Evolutionary conservation across 2,888 invertebrate species (phyloP).

Genomic region (Conistra vaccinii): DNA sequence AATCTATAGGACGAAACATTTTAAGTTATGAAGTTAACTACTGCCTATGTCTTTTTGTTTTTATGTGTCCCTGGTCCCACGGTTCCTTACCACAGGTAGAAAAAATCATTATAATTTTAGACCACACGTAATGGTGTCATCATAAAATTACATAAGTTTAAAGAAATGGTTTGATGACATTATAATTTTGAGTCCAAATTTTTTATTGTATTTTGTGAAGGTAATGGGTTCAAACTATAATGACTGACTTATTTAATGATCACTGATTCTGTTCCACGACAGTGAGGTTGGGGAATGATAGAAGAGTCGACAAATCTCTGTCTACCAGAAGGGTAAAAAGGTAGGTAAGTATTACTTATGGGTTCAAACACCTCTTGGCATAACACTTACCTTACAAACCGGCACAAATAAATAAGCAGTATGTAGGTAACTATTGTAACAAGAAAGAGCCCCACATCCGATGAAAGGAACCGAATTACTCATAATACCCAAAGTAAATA

Average conservation of each 20-base stretch:
- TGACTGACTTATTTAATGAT: conserved; percentile 12
- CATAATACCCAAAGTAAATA: too few relatives aligned
- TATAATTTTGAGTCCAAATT: conserved; percentile 37
- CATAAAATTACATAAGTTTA: conserved; percentile 31
- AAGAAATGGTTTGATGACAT: conserved; percentile 28
- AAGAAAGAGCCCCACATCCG: too few relatives aligned
- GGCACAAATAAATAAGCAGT: too few relatives aligned
- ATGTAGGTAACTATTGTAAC: too few relatives aligned
- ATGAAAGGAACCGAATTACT: too few relatives aligned
- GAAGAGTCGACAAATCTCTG: background rate
- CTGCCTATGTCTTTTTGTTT: conserved; percentile 20
- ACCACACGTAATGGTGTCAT: conserved; percentile 42
- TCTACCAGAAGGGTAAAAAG: background rate
- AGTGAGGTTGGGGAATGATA: background rate
- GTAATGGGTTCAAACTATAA: background rate
- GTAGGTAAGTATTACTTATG: too few relatives aligned
- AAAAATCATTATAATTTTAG: conserved; percentile 35
- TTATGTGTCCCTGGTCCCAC: conserved; percentile 51
- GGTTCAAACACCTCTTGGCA: too few relatives aligned
- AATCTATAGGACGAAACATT: background rate
- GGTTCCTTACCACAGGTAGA: conserved; percentile 41
- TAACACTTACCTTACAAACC: background rate
- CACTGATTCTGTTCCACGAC: background rate
- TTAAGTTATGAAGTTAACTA: conserved; percentile 27
- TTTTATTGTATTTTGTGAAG: conserved; percentile 1